phyloP scores from a whole-genome alignment of 2,113 vertebrate species.

The Brachyistius frenatus region DNA sequence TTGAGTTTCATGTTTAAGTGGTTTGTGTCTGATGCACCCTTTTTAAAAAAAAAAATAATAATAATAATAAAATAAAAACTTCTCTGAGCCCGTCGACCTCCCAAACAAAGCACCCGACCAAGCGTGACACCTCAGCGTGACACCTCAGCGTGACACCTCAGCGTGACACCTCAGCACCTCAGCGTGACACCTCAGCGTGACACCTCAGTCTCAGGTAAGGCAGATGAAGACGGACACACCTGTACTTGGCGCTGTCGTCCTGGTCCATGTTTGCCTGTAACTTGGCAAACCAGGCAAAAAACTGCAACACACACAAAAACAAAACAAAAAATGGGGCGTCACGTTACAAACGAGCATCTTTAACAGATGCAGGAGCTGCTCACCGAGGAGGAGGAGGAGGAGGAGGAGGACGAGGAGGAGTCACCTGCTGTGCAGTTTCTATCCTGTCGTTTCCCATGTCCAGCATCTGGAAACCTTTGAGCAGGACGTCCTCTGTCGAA shows the following conservation, averaged over 20 bases:
- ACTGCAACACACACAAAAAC: conserved; percentile 84
- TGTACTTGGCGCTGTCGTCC: conserved; percentile 93
- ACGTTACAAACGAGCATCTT: neutral
- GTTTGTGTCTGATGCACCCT: neutral
- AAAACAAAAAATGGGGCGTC: neutral
- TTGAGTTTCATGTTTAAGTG: no score
- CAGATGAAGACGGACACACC: conserved; percentile 74
- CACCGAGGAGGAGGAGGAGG: no score
- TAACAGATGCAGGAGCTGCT: no score
- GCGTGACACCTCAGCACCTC: no score
- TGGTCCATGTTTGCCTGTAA: conserved; percentile 94
- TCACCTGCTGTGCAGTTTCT: conserved; percentile 96
- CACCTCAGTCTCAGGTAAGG: neutral
- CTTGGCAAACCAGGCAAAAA: conserved; percentile 97
- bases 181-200: no score
- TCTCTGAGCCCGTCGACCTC: neutral
- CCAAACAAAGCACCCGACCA: neutral
- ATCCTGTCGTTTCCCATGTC: conserved; percentile 91
- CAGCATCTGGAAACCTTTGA: conserved; percentile 90
- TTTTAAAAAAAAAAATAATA: neutral
- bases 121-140: neutral
- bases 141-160: no score
- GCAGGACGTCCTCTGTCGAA: conserved; percentile 92
- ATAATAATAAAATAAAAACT: neutral
- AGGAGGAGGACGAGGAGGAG: no score